Base-by-base conservation (phyloP, 2,888 invertebrate species). In the Athrips mouffetella region DNA sequence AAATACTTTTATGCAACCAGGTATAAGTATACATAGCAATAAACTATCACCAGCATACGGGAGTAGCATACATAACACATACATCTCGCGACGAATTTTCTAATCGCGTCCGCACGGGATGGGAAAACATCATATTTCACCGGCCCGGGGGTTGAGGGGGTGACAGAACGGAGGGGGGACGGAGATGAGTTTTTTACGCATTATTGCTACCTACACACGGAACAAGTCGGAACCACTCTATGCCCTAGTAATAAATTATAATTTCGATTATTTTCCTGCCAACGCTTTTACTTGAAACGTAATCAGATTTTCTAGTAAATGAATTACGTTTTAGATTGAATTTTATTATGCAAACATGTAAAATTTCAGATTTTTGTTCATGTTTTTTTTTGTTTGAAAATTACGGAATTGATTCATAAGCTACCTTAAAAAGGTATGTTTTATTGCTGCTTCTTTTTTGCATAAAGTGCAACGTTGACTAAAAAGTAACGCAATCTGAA, bases 111-210 rank as follows among this genome's bases (percentile, higher is more conserved):
- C 80, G 76, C 77, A 68, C 68, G 77, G 80, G 80, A 70, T 76
- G 77, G 81, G 80, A 81, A 82, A 86, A 86, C 85, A 86, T 87
- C 86, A 87, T 87, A 87, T 87, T 87, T 87, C 87, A 87, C 81
- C 70, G 67, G 71, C 67, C 67, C 74, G 74, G 59, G 66, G 67
- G 70, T 70, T 68, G 64, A 54, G 60, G 62, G 59, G 54, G 59
- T 44, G 37, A 23, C 31, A 46, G 40, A 33, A 54, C 56, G 52
- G 50, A 57, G 58, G 60, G 62, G 66, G 51, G 69, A 65, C 76
- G 80, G 82, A 86, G 85, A 86, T 86, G 87, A 85, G 87, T 84
- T 87, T 87, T 86, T 86, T 87, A 86, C 87, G 86, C 87, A 85
- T 87, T 85, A 86, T 81, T 82, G 80, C 82, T 78, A 81, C 80